Percentiles rank a stretch among this genome's conserved stretches.
Conservation (phyloP, 1,140 invertebrate genomes). For the Hirudo medicinalis region DNA sequence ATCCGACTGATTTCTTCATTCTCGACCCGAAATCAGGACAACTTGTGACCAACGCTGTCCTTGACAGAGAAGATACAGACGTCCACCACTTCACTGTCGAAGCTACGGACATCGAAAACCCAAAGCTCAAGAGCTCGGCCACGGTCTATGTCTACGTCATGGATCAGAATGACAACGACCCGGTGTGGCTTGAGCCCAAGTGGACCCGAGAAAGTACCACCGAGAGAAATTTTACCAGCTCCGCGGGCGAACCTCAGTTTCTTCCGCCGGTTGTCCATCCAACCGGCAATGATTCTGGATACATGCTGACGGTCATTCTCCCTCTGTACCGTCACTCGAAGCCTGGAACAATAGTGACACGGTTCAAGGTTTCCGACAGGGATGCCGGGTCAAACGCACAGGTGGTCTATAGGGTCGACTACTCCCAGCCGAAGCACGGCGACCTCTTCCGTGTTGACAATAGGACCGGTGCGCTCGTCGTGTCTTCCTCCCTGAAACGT, state of each 20-base stretch:
- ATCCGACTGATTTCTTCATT: slow-evolving; percentile 4
- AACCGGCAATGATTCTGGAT: not conserved
- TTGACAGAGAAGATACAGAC: slow-evolving; percentile 19
- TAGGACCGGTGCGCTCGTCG: not conserved
- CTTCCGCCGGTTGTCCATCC: no score
- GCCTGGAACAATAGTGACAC: not conserved
- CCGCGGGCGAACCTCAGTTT: not conserved
- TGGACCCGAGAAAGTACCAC: slow-evolving; percentile 42
- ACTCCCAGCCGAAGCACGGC: not conserved
- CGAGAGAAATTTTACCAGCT: not conserved
- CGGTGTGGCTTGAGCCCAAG: slow-evolving; percentile 45
- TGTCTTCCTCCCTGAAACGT: not conserved
- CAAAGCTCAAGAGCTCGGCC: slow-evolving; percentile 11
- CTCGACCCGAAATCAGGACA: not conserved
- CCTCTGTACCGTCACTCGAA: not conserved
- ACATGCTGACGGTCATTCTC: not conserved
- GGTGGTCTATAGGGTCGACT: not conserved
- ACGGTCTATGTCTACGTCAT: slow-evolving; percentile 19
- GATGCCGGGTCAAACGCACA: slow-evolving; percentile 11
- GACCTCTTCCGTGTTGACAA: slow-evolving; percentile 7
- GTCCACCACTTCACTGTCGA: slow-evolving; percentile 14
- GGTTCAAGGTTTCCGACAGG: not conserved
- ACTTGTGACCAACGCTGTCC: slow-evolving; percentile 3
- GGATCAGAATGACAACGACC: slow-evolving; percentile 16
- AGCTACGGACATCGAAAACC: not conserved